phyloP scores from a whole-genome alignment of 2,888 invertebrate genomes.

The Pilophorus perplexus region DNA sequence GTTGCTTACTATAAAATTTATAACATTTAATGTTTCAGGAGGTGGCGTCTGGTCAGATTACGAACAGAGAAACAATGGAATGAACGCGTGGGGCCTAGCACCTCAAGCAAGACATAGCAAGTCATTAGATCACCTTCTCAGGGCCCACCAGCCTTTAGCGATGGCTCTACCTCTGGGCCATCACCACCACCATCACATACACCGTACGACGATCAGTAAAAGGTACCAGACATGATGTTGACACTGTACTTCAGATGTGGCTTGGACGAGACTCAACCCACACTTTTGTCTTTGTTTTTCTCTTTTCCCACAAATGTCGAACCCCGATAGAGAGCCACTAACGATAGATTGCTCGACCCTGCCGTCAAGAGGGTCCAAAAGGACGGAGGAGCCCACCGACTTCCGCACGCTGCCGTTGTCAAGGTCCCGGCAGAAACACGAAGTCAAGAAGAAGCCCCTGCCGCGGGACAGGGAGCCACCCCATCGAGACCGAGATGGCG shows the following conservation, averaged over 20 bases:
- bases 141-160: slow-evolving; percentile 45
- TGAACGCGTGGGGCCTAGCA: slow-evolving; percentile 42
- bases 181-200: slow-evolving; percentile 45
- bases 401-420: slow-evolving; percentile 49
- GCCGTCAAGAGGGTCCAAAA: slow-evolving; percentile 45
- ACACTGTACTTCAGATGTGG: not conserved
- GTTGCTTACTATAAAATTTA: not conserved
- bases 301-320: slow-evolving; percentile 3
- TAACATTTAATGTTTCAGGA: too few species aligned
- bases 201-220: slow-evolving; percentile 42
- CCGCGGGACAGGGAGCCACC: not conserved
- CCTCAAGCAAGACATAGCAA: slow-evolving; percentile 69
- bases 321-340: slow-evolving; percentile 33
- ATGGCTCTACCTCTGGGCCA: slow-evolving; percentile 50
- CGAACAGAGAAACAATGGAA: slow-evolving; percentile 41
- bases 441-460: slow-evolving; percentile 17
- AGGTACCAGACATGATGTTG: not conserved
- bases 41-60: slow-evolving; percentile 46
- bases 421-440: slow-evolving; percentile 24
- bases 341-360: slow-evolving; percentile 45
- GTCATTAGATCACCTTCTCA: slow-evolving; percentile 70
- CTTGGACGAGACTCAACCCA: slow-evolving; percentile 14
- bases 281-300: slow-evolving; percentile 2
- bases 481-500: not conserved
- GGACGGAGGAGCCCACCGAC: slow-evolving; percentile 42